A percentile compares a stretch with the other conserved stretches of the same genome.
phyloP scores from a whole-genome alignment of 2,888 invertebrate genomes.

The Drosophila quinaria region DNA sequence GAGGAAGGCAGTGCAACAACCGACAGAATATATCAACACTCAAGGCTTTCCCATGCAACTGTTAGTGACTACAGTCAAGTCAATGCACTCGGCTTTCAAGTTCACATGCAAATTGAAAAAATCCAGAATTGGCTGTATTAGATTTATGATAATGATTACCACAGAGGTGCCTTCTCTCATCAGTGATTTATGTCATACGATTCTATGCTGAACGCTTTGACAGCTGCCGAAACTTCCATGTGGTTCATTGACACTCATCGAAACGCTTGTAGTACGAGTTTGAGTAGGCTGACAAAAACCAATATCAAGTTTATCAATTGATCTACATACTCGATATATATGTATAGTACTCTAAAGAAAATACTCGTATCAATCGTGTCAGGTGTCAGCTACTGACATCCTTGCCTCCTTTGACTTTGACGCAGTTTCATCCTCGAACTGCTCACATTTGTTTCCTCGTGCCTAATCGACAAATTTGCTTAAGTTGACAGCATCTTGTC shows the following conservation, averaged over 20 bases:
- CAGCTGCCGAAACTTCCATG: constrained; percentile 60
- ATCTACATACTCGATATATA: constrained; percentile 34
- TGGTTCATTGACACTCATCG: constrained; percentile 66
- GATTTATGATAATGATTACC: constrained; percentile 69
- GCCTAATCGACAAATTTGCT: constrained; percentile 64
- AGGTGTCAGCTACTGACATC: constrained; percentile 45
- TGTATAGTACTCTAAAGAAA: constrained; percentile 5
- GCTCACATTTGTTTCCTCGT: constrained; percentile 60
- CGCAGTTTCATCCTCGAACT: constrained; percentile 50
- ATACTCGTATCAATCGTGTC: constrained; percentile 18
- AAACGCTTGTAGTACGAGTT: constrained; percentile 51
- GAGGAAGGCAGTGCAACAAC: constrained; percentile 54
- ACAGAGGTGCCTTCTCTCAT: constrained; percentile 32
- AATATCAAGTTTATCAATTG: constrained; percentile 39
- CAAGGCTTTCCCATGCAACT: constrained; percentile 45
- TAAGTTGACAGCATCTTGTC: constrained; percentile 69
- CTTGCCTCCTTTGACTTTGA: constrained; percentile 29
- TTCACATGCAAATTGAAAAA: constrained; percentile 76
- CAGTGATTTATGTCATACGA: constrained; percentile 59
- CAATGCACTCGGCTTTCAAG: constrained; percentile 71
- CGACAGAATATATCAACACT: constrained; percentile 45
- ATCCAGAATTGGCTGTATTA: constrained; percentile 62
- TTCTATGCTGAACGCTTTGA: constrained; percentile 59
- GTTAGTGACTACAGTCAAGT: constrained; percentile 43
- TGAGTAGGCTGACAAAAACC: constrained; percentile 51